These are phyloP conservation scores for Craniophora ligustri DNA, from an alignment of 2,888 invertebrate species.

Conservation along the genomic window DNA sequence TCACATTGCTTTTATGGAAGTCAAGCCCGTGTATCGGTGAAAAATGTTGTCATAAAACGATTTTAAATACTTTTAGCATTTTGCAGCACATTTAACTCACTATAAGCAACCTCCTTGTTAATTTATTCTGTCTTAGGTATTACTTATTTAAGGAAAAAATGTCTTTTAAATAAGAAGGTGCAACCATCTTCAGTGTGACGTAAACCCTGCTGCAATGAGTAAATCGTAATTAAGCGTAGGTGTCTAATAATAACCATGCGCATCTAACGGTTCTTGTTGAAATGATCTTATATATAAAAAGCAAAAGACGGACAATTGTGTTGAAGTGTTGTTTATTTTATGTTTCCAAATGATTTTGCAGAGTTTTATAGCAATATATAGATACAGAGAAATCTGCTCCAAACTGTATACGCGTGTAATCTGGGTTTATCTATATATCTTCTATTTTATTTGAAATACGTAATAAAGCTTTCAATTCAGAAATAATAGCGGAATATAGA, in stretches of 20 bases:
- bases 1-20: conserved; percentile 79
- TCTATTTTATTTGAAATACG: conserved; percentile 25
- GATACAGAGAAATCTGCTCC: no score
- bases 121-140: conserved; percentile 44
- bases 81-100: conserved; percentile 56
- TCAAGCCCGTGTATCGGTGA: conserved; percentile 75
- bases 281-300: no score
- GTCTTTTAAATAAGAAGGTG: conserved; percentile 46
- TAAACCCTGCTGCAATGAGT: conserved; percentile 33
- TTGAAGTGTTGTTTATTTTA: conserved; percentile 7
- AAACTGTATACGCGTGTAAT: neutral
- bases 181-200: conserved; percentile 49
- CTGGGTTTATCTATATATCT: conserved; percentile 9
- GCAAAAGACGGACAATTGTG: conserved; percentile 27
- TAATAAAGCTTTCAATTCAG: conserved; percentile 53
- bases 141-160: conserved; percentile 42
- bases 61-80: conserved; percentile 78
- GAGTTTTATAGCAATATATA: neutral
- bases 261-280: conserved; percentile 6
- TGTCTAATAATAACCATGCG: conserved; percentile 23
- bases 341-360: conserved; percentile 9
- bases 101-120: conserved; percentile 55
- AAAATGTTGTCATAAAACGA: conserved; percentile 85
- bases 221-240: conserved; percentile 38
- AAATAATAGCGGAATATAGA: conserved; percentile 62